Base-by-base conservation (phyloP, 2,888 invertebrate species). In the Drosophila neotestacea region DNA sequence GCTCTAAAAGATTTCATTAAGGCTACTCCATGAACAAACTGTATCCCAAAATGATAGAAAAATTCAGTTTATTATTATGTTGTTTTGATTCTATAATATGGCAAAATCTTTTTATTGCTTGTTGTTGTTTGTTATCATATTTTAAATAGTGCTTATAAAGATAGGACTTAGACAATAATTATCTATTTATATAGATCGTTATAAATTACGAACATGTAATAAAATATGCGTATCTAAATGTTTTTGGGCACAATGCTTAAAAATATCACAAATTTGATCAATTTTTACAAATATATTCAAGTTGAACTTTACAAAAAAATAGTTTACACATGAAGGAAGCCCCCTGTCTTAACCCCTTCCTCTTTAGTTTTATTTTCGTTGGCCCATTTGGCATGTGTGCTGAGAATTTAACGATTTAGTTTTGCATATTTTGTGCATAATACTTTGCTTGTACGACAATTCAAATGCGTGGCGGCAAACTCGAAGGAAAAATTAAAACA, bases 1-100 rank as follows among this genome's bases (percentile, higher is more conserved):
- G 92, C 90, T 27, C 77, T 93, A 10, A 75, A 81, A 4, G 68
- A 83, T 4, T 93, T 90, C 77, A 66, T 78, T 9, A 16, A 56
- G 9, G 51, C 13, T 22, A 11, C 38, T 39, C 39, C 39, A 5
- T 4, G 16, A 6, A 42, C 4, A 41, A 30, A 2, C 16, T 30
- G 4, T 10, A 7, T 27, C 4, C 38, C 2, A 36, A 4, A 30
- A 38, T 30, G 5, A 16, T n/a, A 41, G 6, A 34, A 34, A 41
- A 27, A 11, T 11, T 27, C 28, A 32, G 11, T 42, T 41, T n/a
- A 28, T 6, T n/a, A 4, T 34, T 50, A 4, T 47, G 36, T 16
- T 68, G n/a, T 46, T 52, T 56, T 67, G 44, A 34, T 44, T 59
- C 69, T 51, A 48, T 74, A 48, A 51, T 86, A 82, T 82, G 87